A percentile compares a stretch with the other conserved stretches of the same genome.
Conservation (phyloP, 2,888 invertebrate species). For the Campopleginae sp. region DNA sequence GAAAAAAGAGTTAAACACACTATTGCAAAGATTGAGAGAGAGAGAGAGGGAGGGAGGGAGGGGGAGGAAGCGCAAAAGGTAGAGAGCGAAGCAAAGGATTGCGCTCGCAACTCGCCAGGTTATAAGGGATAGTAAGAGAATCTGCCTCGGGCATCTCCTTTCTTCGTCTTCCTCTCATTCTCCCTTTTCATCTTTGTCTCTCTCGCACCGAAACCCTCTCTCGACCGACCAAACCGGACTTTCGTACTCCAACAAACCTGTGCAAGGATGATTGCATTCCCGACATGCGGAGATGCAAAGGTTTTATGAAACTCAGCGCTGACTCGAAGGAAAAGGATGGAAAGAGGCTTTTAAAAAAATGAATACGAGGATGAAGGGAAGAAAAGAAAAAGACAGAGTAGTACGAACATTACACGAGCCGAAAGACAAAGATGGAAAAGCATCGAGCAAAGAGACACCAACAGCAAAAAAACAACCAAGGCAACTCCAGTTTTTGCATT, state of each 20-base stretch:
- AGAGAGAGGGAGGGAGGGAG: constrained; percentile 34
- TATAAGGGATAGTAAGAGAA: constrained; percentile 66
- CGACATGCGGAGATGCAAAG: constrained; percentile 71
- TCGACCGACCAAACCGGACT: constrained; percentile 73
- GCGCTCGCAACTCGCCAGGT: constrained; percentile 63
- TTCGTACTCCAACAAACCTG: constrained; percentile 72
- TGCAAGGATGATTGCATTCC: constrained; percentile 72
- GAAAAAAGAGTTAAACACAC: constrained; percentile 22
- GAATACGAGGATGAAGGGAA: constrained; percentile 53
- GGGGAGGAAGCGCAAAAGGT: constrained; percentile 34
- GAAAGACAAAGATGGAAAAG: constrained; percentile 38
- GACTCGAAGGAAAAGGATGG: constrained; percentile 35
- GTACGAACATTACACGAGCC: constrained; percentile 10
- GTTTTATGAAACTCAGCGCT: constrained; percentile 68
- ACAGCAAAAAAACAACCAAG: constrained; percentile 34
- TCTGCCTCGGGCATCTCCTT: constrained; percentile 66
- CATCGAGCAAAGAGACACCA: constrained; percentile 57
- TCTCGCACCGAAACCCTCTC: constrained; percentile 53
- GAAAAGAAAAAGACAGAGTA: constrained; percentile 41
- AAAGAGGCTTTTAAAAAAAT: constrained; percentile 54
- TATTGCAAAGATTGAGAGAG: constrained; percentile 20
- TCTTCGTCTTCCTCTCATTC: constrained; percentile 57
- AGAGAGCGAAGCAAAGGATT: constrained; percentile 60
- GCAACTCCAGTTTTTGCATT: constrained; percentile 54
- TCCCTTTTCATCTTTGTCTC: constrained; percentile 21